These are phyloP conservation scores for Caenorhabditis tropicalis DNA, from an alignment of 1,140 invertebrate species.

Conservation along the genomic window DNA sequence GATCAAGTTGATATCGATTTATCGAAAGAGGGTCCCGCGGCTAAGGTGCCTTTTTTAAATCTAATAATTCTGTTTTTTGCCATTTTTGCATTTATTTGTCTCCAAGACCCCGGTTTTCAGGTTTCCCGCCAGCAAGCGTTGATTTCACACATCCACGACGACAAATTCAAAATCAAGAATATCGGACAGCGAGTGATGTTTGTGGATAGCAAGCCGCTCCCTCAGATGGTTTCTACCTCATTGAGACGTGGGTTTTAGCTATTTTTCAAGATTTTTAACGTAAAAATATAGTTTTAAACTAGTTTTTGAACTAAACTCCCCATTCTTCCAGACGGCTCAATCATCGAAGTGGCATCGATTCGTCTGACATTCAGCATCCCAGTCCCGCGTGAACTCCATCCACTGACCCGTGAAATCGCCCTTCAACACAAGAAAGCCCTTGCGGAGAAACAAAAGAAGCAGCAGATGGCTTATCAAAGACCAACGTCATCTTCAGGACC, in stretches of 20 bases:
- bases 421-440: neutral
- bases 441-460: neutral
- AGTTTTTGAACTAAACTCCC: neutral
- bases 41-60: neutral
- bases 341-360: neutral
- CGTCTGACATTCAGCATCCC: conserved; percentile 4
- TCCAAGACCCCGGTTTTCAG: neutral
- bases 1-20: conserved; percentile 3
- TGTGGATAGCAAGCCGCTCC: conserved; percentile 16
- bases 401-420: neutral
- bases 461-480: neutral
- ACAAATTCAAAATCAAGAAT: neutral
- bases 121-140: conserved; percentile 16
- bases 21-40: conserved; percentile 1
- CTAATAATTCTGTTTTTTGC: too few species aligned
- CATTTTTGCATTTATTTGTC: too few species aligned
- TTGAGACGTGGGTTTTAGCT: neutral
- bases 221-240: neutral
- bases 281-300: neutral
- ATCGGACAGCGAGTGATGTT: conserved; percentile 7
- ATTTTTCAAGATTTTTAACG: neutral
- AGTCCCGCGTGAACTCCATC: neutral
- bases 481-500: neutral
- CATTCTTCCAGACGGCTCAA: neutral
- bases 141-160: neutral